Evolutionary conservation across 2,797 vertebrate species (phyloP).

Genomic region (Myoxocephalus aenaeus): DNA sequence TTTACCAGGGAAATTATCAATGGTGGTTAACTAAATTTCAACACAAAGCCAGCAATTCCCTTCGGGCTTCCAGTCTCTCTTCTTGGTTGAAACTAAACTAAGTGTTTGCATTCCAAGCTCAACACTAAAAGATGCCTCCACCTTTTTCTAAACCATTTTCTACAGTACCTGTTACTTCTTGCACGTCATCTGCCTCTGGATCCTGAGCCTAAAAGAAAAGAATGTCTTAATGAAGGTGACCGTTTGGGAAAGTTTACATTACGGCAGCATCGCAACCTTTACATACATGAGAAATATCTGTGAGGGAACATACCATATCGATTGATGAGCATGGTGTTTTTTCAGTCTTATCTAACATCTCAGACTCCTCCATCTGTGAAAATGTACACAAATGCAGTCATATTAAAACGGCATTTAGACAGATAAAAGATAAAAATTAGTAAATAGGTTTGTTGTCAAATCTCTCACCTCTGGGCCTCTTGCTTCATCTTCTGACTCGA

Average conservation of each 20-base stretch:
- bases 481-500: slow-evolving; percentile 58
- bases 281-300: not conserved
- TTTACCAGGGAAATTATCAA: slow-evolving; percentile 13
- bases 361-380: slow-evolving; percentile 56
- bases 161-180: slow-evolving; percentile 94
- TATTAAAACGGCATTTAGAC: not conserved
- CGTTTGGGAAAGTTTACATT: not conserved
- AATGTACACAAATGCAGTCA: not conserved
- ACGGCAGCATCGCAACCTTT: not conserved
- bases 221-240: not conserved
- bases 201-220: slow-evolving; percentile 61
- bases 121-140: slow-evolving; percentile 64
- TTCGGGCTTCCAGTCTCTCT: slow-evolving; percentile 98
- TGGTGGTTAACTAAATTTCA: slow-evolving; percentile 60
- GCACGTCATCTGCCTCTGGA: slow-evolving; percentile 83
- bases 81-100: slow-evolving; percentile 75
- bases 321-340: slow-evolving; percentile 38
- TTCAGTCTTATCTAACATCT: slow-evolving; percentile 58
- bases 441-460: accelerated
- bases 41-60: slow-evolving; percentile 91
- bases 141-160: slow-evolving; percentile 59
- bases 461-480: slow-evolving; percentile 61
- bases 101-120: slow-evolving; percentile 76
- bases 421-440: not conserved
- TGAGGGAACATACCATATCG: slow-evolving; percentile 46